Evolutionary conservation across 2,888 invertebrate species (phyloP).

Genomic region (Lottia scabra): DNA sequence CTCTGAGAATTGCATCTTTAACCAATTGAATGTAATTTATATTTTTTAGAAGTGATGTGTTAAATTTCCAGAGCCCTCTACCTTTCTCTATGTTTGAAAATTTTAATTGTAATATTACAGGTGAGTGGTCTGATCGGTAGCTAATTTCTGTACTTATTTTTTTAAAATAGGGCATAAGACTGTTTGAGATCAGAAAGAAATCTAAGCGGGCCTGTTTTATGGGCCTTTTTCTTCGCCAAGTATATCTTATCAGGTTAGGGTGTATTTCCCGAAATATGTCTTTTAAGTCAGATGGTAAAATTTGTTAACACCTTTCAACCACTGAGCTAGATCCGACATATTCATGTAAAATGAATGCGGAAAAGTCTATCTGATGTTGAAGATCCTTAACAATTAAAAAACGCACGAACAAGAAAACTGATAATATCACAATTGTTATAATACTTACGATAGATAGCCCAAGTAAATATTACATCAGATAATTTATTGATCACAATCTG

Average conservation of each 20-base stretch:
- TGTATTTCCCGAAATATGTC: background rate
- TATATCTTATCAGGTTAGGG: background rate
- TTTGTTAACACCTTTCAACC: no score
- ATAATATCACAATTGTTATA: no score
- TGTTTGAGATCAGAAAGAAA: background rate
- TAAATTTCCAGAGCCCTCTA: conserved; percentile 20
- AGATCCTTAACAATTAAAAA: no score
- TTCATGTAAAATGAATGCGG: no score
- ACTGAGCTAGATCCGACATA: no score
- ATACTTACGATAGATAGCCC: no score
- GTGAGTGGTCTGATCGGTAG: conserved; percentile 10
- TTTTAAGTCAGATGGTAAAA: background rate
- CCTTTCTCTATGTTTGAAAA: conserved; percentile 12
- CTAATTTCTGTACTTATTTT: background rate
- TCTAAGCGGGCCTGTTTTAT: background rate
- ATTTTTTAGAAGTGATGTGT: conserved; percentile 18
- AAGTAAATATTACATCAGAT: no score
- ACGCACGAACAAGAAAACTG: no score
- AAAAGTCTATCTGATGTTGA: no score
- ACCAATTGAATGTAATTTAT: conserved; percentile 9
- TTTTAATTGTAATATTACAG: background rate
- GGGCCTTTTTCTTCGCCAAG: background rate
- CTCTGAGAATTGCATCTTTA: conserved; percentile 11
- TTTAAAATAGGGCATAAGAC: background rate
- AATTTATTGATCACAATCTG: no score